phyloP scores from a whole-genome alignment of 2,113 vertebrate species.

The Stegostoma tigrinum region DNA sequence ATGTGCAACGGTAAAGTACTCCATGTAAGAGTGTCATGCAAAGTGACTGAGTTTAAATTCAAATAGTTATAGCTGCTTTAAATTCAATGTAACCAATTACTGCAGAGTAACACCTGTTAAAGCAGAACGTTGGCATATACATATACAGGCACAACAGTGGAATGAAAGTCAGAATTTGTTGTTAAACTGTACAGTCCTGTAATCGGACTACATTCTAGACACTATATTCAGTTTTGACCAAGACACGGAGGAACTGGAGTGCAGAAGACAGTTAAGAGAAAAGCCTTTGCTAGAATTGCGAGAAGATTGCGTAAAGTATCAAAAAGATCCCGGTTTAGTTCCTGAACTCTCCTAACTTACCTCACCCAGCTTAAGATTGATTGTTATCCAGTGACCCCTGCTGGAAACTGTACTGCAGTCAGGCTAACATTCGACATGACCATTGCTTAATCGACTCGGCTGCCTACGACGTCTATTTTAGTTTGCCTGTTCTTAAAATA shows the following conservation, averaged over 20 bases:
- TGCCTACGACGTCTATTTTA: not conserved
- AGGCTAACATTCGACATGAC: not conserved
- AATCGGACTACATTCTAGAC: not conserved
- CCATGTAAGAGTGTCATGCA: not conserved
- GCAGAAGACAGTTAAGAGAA: not conserved
- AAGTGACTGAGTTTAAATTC: not conserved
- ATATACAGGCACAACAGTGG: not conserved
- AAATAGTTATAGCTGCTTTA: not conserved
- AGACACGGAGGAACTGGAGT: not conserved
- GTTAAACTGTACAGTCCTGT: not conserved
- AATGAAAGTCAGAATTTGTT: not conserved
- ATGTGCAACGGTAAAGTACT: not conserved
- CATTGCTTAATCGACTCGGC: not conserved
- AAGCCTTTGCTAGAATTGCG: not conserved
- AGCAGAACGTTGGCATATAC: not conserved
- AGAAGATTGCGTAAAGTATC: not conserved
- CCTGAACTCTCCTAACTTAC: not conserved
- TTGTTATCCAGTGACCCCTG: not conserved
- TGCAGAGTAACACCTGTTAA: not conserved
- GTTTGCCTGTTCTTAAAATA: not conserved
- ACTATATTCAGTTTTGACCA: not conserved
- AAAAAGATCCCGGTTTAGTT: not conserved
- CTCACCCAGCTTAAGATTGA: not conserved
- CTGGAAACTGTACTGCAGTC: not conserved
- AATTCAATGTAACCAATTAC: not conserved